phyloP scores from a whole-genome alignment of 2,888 invertebrate species.

The Platycnemis pennipes region DNA sequence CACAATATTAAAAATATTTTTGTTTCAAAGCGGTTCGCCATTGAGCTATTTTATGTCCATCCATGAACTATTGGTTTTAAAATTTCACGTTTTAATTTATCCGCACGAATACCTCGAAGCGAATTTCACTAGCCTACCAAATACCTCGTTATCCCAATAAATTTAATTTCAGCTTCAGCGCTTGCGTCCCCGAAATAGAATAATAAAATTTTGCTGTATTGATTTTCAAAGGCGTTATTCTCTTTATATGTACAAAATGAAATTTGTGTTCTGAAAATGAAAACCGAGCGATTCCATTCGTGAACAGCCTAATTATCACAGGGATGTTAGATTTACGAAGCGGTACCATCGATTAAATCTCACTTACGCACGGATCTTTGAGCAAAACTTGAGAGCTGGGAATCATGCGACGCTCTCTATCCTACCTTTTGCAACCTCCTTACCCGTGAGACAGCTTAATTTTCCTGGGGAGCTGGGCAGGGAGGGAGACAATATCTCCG shows the following conservation, averaged over 20 bases:
- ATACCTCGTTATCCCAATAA: too few species aligned
- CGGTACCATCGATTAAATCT: neutral
- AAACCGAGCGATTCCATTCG: too few species aligned
- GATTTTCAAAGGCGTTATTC: too few species aligned
- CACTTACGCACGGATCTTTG: neutral
- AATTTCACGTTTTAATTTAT: neutral
- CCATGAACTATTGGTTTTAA: neutral
- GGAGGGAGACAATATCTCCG: slow-evolving; percentile 5
- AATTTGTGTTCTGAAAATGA: too few species aligned
- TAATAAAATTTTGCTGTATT: too few species aligned
- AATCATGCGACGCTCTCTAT: neutral
- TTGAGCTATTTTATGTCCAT: neutral
- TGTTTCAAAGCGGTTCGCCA: too few species aligned
- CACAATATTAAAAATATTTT: neutral
- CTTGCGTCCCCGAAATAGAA: too few species aligned
- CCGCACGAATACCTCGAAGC: neutral
- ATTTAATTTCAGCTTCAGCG: neutral
- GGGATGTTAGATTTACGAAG: neutral
- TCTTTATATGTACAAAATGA: too few species aligned
- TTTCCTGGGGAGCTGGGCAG: neutral
- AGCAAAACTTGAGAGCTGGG: neutral
- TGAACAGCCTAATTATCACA: too few species aligned
- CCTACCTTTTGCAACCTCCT: neutral
- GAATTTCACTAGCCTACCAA: too few species aligned
- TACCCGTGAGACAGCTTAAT: slow-evolving; percentile 6